Evolutionary conservation across 2,113 vertebrate species (phyloP).

Genomic region (Herpetotheres cachinnans): DNA sequence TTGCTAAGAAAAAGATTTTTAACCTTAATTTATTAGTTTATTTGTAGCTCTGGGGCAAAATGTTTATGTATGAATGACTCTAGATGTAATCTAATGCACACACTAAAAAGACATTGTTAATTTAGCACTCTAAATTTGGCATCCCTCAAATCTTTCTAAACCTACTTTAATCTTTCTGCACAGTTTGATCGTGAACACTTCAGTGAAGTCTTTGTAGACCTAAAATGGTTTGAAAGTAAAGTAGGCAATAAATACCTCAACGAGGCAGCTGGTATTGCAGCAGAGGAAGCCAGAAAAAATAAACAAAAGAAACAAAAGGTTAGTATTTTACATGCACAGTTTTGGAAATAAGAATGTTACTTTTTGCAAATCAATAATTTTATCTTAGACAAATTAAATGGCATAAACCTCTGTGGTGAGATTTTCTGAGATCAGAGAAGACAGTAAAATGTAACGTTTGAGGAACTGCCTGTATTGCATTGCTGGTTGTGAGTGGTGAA

Average conservation of each 20-base stretch:
- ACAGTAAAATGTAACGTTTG: not conserved
- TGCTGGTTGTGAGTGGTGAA: not conserved
- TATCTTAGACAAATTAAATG: not conserved
- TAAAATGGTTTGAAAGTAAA: conserved; percentile 99
- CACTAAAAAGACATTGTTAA: not conserved
- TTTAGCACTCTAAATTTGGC: not conserved
- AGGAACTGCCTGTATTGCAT: not conserved
- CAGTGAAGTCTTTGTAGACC: conserved; percentile 94
- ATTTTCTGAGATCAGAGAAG: not conserved
- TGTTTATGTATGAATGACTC: not conserved
- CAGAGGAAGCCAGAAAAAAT: conserved; percentile 84
- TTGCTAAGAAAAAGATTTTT: not conserved
- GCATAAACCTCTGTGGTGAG: not conserved
- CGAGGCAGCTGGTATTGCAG: conserved; percentile 91
- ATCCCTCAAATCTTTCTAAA: not conserved
- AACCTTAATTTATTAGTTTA: not conserved
- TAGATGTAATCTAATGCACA: not conserved
- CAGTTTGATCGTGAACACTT: conserved; percentile 98
- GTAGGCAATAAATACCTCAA: conserved; percentile 98
- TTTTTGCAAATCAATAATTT: not conserved
- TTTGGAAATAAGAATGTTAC: not conserved
- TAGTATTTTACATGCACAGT: not conserved
- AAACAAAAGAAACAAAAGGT: conserved; percentile 82
- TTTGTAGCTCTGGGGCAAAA: not conserved
- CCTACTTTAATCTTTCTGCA: conserved; percentile 1